phyloP scores from a whole-genome alignment of 2,797 vertebrate species.

The Neolamprologus multifasciatus region DNA sequence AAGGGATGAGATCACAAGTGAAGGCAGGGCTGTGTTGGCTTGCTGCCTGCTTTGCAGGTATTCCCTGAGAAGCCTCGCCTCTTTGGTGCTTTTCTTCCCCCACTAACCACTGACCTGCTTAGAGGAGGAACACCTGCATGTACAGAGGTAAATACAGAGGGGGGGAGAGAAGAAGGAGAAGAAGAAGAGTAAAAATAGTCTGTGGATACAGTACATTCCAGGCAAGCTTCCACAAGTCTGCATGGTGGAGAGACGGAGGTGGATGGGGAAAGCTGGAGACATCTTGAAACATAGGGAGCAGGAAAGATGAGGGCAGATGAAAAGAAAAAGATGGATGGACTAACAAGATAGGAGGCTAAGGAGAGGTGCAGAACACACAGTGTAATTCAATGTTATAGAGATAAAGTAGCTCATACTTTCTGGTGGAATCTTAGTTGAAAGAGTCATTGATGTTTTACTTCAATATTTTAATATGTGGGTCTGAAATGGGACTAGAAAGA shows the following conservation, averaged over 20 bases:
- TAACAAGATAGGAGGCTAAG: not conserved
- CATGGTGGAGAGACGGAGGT: not conserved
- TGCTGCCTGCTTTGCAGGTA: conserved; percentile 6
- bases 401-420: not conserved
- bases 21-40: not conserved
- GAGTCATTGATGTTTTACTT: not conserved
- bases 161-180: not conserved
- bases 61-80: conserved; percentile 2
- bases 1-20: conserved; percentile 8
- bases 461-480: not conserved
- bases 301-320: not conserved
- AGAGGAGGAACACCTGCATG: conserved; percentile 30
- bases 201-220: conserved; percentile 40
- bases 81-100: not conserved
- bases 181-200: not conserved
- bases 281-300: conserved; percentile 1
- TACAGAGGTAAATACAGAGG: not conserved
- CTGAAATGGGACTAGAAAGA: not conserved
- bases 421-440: not conserved
- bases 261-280: not conserved
- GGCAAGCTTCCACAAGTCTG: conserved; percentile 50
- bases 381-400: not conserved
- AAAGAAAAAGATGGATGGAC: not conserved
- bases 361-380: not conserved
- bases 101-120: conserved; percentile 27